These are phyloP conservation scores for Sebastes itinus DNA, from an alignment of 2,797 vertebrate genomes.

Conservation along the genomic window DNA sequence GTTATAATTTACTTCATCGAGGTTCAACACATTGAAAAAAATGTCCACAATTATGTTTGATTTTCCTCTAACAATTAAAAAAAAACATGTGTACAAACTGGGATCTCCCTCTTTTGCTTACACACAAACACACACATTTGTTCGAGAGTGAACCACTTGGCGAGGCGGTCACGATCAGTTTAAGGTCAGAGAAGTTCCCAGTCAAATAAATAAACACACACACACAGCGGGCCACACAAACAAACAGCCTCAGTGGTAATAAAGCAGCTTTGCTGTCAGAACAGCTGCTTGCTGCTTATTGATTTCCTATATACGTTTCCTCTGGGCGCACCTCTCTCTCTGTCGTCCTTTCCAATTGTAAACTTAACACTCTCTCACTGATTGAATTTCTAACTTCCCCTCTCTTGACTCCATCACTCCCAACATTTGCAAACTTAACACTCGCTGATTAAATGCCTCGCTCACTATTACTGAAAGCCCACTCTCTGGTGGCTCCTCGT, in stretches of 20 bases:
- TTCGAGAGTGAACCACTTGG: not conserved
- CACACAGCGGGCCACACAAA: not conserved
- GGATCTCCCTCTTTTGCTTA: not conserved
- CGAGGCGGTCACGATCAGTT: constrained; percentile 9
- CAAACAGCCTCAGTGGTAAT: not conserved
- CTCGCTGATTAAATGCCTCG: constrained; percentile 37
- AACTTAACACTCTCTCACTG: constrained; percentile 43
- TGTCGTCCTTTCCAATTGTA: constrained; percentile 18
- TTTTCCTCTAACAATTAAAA: not conserved
- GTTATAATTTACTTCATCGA: too few species aligned
- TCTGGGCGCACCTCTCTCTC: constrained; percentile 13
- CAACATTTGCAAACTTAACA: constrained; percentile 28
- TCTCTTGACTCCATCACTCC: constrained; percentile 18
- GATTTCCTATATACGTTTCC: constrained; percentile 65
- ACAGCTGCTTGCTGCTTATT: constrained; percentile 51
- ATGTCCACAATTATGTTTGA: not conserved
- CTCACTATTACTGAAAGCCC: not conserved
- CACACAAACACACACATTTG: not conserved
- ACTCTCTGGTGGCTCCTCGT: not conserved
- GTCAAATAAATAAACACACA: constrained; percentile 23
- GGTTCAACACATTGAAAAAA: not conserved
- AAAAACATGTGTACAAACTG: not conserved
- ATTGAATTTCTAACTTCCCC: constrained; percentile 50
- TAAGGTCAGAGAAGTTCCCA: constrained; percentile 17
- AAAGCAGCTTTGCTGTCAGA: constrained; percentile 38